Base-by-base conservation (phyloP, 2,113 vertebrate species). In the Gallinago media region DNA sequence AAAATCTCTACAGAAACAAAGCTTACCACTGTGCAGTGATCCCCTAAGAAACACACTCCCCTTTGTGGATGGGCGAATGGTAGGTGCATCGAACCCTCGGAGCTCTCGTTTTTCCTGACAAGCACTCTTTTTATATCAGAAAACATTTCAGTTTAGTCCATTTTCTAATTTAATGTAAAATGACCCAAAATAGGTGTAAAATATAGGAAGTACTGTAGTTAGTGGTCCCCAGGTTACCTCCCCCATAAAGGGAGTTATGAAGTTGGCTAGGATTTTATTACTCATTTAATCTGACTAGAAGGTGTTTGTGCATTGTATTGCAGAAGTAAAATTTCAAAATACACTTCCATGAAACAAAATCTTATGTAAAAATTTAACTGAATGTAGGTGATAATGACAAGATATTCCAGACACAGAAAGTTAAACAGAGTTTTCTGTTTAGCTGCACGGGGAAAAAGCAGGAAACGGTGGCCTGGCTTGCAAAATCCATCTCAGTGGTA, bases 1-100 rank as follows among this genome's bases (percentile, higher is more conserved):
- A 97, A 97, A 96, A 98, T 98, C 96, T 92, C 61, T 87, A 34
- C 85, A 81, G 97, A 98, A 95, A 98, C 98, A 98, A 98, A 98
- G 98, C 95, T 96, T 73, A 85, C 82, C 84, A 97, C 97, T 98
- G 98, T 98, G 97, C 92, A 92, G 93, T 68, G 85, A 86, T 89
- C 92, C 88, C 22, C 7, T 95, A 87, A 94, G 97, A 88, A 97
- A 98, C 95, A 98, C 92, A 90, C 92, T 97, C 92, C 73, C 91
- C 95, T 97, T 96, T 94, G 95, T 97, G 92, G 97, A 95, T 85
- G 92, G 50, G 79, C 7, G 20, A 81, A 58, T 73, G 92, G 89
- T 96, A 96, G 94, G 97, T 92, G 90, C 94, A 94, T 92, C 94
- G 74, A 91, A 93, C 71, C 61, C 90, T 65, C 19, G 62, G 62